Conservation (phyloP, 1,140 invertebrate species). For the Lucilia cuprina region DNA sequence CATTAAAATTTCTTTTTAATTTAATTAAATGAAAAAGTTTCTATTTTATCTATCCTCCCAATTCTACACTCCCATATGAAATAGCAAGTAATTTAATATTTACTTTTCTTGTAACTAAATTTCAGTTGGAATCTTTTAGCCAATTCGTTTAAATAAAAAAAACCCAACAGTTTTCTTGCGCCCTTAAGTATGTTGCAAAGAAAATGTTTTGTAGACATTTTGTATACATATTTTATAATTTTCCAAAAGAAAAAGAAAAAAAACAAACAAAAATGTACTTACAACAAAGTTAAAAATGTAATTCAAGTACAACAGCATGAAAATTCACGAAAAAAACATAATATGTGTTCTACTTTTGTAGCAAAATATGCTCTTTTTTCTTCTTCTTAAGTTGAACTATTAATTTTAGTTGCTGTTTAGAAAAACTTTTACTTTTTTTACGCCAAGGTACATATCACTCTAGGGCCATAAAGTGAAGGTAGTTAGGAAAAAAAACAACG, state of each 20-base stretch:
- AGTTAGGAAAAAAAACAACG: not conserved
- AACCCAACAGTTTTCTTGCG: no score
- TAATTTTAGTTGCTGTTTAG: not conserved
- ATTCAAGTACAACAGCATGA: no score
- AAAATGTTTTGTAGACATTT: not conserved
- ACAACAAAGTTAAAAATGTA: not conserved
- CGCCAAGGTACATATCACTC: not conserved
- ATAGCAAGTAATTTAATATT: no score
- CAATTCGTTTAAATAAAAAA: no score
- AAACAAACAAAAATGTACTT: not conserved
- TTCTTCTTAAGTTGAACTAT: not conserved
- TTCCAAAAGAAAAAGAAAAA: not conserved
- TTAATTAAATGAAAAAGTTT: no score
- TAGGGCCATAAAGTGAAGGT: constrained; percentile 1
- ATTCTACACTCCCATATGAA: no score
- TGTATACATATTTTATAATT: not conserved
- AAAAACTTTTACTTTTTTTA: not conserved
- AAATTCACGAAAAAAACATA: not conserved
- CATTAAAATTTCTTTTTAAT: no score
- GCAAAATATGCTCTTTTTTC: not conserved
- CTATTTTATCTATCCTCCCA: no score
- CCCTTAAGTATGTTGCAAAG: not conserved
- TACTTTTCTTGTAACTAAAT: not conserved
- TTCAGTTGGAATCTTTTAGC: not conserved
- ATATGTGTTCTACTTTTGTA: not conserved